Percentiles rank a stretch among this genome's conserved stretches.
Conservation (phyloP, 2,888 invertebrate genomes). For the Ectemnius continuus region DNA sequence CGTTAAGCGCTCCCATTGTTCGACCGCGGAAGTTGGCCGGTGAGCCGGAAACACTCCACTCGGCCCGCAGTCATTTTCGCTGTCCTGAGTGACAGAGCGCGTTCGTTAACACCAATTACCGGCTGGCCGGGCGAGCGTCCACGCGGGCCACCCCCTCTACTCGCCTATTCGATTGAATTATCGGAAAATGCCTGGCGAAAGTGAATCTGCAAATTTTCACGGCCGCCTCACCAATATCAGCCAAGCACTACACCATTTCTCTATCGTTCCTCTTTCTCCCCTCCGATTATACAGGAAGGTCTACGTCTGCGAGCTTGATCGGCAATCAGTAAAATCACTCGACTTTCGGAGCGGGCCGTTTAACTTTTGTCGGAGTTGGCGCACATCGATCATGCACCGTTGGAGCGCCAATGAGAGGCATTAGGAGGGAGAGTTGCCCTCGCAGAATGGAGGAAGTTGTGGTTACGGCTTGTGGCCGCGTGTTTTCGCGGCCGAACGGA, state of each 20-base stretch:
- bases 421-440: conserved; percentile 51
- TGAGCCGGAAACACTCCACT: conserved; percentile 62
- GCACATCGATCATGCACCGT: conserved; percentile 50
- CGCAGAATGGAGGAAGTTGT: conserved; percentile 67
- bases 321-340: neutral
- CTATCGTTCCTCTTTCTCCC: too few relatives aligned
- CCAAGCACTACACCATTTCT: neutral
- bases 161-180: conserved; percentile 55
- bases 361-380: conserved; percentile 25
- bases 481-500: conserved; percentile 70
- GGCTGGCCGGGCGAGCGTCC: conserved; percentile 42
- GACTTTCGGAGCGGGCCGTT: neutral
- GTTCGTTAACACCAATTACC: conserved; percentile 64
- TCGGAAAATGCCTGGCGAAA: conserved; percentile 56
- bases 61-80: conserved; percentile 62
- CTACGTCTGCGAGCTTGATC: neutral
- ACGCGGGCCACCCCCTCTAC: conserved; percentile 3
- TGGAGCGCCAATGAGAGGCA: conserved; percentile 55
- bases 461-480: conserved; percentile 68
- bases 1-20: conserved; percentile 66
- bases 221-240: conserved; percentile 26
- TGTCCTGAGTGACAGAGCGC: conserved; percentile 62
- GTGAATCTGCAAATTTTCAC: conserved; percentile 58
- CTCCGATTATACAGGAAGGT: too few relatives aligned
- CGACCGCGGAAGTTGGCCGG: conserved; percentile 62